Percentiles rank a stretch among this genome's conserved stretches.
Conservation (phyloP, 30 jellyfish, hydroid and myxozoan genomes). For the Sanderia malayensis region DNA sequence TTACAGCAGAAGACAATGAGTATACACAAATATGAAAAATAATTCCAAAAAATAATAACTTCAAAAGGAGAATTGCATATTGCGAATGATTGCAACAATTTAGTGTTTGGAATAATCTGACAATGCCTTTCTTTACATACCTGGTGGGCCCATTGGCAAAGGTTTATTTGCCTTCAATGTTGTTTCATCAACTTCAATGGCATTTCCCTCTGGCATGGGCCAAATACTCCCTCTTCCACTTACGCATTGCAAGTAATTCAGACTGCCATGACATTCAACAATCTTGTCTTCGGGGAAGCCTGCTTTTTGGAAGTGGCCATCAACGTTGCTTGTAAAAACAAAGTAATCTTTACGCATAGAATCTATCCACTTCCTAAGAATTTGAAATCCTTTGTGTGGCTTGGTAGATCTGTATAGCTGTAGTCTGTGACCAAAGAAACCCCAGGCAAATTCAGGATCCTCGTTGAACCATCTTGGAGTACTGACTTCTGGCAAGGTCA, state of each 20-base stretch:
- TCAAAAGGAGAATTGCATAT: too few species aligned
- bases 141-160: slow-evolving; percentile 85
- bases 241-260: slow-evolving; percentile 31
- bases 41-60: too few species aligned
- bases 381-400: slow-evolving; percentile 77
- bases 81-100: too few species aligned
- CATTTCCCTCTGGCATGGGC: slow-evolving; percentile 51
- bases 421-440: slow-evolving; percentile 75
- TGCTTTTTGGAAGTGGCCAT: slow-evolving; percentile 78
- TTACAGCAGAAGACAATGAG: too few species aligned
- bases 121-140: too few species aligned
- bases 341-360: slow-evolving; percentile 43
- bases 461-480: slow-evolving; percentile 70
- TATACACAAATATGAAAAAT: too few species aligned
- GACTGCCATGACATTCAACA: slow-evolving; percentile 73
- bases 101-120: too few species aligned
- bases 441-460: slow-evolving; percentile 84
- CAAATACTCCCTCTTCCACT: slow-evolving; percentile 51
- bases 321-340: slow-evolving; percentile 78
- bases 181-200: slow-evolving; percentile 32
- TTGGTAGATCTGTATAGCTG: slow-evolving; percentile 39
- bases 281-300: slow-evolving; percentile 60
- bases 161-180: slow-evolving; percentile 54
- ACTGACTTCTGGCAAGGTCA: slow-evolving; percentile 67
- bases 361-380: slow-evolving; percentile 54